Evolutionary conservation across 92 coral and sea anemone genomes (phyloP).

Genomic region (Micromussa lordhowensis): DNA sequence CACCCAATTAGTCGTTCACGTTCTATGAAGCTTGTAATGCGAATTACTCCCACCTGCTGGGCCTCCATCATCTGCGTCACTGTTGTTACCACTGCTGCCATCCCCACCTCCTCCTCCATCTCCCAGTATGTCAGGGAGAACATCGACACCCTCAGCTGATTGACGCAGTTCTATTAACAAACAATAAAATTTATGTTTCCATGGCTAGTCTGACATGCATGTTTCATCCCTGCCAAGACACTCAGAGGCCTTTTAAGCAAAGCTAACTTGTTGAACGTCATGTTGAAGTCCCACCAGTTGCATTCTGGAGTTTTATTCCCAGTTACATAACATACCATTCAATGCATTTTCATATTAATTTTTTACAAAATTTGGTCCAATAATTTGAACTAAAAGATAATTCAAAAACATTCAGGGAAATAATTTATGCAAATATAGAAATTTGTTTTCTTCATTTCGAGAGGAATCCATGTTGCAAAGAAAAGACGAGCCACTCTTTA

Average conservation of each 20-base stretch:
- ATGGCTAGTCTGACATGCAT: no score
- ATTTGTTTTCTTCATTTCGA: background rate
- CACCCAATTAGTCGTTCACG: no score
- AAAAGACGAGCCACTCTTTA: no score
- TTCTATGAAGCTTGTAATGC: background rate
- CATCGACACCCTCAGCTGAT: slow-evolving; percentile 90
- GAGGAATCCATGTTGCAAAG: background rate
- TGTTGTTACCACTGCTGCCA: slow-evolving; percentile 89
- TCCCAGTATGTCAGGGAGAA: slow-evolving; percentile 84
- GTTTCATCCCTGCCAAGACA: no score
- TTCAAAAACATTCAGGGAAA: background rate
- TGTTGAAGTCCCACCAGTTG: no score
- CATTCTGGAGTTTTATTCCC: no score
- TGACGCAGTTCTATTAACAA: slow-evolving; percentile 75
- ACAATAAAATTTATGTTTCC: background rate
- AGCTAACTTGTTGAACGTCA: no score
- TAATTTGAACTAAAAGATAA: no score
- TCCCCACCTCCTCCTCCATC: slow-evolving; percentile 98
- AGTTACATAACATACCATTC: no score
- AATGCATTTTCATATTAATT: no score
- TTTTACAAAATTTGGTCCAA: no score
- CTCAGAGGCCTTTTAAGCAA: no score
- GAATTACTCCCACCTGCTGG: slow-evolving; percentile 55
- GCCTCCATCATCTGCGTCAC: slow-evolving; percentile 78
- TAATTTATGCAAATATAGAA: background rate